A percentile compares a stretch with the other conserved stretches of the same genome.
phyloP scores from a whole-genome alignment of 2,113 vertebrate genomes.

The Cyanistes caeruleus region DNA sequence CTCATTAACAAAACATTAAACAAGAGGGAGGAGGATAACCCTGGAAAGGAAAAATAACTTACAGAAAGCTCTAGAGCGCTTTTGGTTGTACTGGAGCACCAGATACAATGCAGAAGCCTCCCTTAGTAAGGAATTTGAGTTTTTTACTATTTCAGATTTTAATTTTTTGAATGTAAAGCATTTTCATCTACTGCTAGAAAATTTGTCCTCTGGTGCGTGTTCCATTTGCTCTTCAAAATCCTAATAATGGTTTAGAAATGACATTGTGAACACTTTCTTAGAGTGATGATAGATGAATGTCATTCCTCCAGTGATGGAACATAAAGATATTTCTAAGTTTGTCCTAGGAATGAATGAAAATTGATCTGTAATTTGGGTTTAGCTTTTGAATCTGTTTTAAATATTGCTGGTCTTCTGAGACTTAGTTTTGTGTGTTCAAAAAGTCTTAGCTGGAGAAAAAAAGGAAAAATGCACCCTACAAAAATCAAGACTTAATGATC shows the following conservation, averaged over 20 bases:
- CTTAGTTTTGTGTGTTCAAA: background rate
- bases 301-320: background rate
- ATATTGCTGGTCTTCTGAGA: background rate
- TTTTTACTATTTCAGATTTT: background rate
- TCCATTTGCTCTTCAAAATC: constrained; percentile 25
- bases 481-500: background rate
- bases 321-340: background rate
- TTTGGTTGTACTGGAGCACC: background rate
- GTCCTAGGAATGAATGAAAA: background rate
- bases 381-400: background rate
- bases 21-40: background rate
- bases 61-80: background rate
- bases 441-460: background rate
- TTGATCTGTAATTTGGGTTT: background rate
- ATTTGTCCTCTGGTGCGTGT: background rate
- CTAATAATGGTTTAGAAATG: background rate
- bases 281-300: background rate
- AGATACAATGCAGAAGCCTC: background rate
- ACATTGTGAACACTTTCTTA: background rate
- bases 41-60: background rate
- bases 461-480: background rate
- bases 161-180: background rate
- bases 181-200: background rate
- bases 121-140: background rate
- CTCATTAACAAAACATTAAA: background rate